Base-by-base conservation (phyloP, 2,113 vertebrate genomes). In the Polypterus senegalus region DNA sequence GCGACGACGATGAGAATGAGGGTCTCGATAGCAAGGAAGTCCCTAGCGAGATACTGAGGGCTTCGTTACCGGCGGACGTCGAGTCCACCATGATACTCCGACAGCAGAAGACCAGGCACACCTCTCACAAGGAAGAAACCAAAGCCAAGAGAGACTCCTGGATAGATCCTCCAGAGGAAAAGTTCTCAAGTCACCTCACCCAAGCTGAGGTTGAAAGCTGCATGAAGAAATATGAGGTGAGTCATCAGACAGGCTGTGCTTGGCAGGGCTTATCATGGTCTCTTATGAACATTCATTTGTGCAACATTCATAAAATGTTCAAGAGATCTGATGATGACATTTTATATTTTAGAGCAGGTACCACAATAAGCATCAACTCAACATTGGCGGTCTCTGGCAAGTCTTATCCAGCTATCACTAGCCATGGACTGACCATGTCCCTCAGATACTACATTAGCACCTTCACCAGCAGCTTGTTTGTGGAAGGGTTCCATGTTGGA, bases 161-260 rank as follows among this genome's bases (percentile, higher is more conserved):
- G 94, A 97, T 97, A 0, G 91, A 97, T 75, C 95, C 93, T 0
- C 94, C 96, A 0, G 88, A 91, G 52, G 92, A 92, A 66, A 83
- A 76, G 2, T 85, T 80, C 61, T 76, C 76, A 8, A 78, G 76
- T 0, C 87, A 84, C 6, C 89, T 97, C 47, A 89, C 94, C 1
- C 94, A 97, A 79, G 96, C 94, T 0, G 96, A 98, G 81, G 83
- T 97, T 45, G 96, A 98, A 78, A 98, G 94, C 85, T 97, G 94
- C 74, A 97, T 97, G 94, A 91, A 90, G 80, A 92, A 87, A 9
- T 95, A 95, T 0, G 83, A 91, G 86, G 96, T 96, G 71, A 83
- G 83, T 5, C 27, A 27, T 27, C 27, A 27, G 27, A 27, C 27
- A 27, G 27, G 27, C 27, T 27, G 27, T 27, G 27, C 27, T 27